Evolutionary conservation across 1,140 invertebrate species (phyloP).

Genomic region (Bemisia tabaci): DNA sequence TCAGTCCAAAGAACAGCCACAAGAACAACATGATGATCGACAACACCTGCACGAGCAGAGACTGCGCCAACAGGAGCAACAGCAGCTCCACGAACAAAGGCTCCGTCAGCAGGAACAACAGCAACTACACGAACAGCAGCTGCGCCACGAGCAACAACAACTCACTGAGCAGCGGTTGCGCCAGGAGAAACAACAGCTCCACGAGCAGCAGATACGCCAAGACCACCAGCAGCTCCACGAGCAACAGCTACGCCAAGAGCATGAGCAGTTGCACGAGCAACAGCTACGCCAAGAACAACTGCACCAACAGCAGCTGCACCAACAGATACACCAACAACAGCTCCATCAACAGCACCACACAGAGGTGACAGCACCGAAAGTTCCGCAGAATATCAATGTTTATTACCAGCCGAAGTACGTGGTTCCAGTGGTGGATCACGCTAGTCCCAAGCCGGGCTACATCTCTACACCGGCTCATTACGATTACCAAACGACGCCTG

Average conservation of each 20-base stretch:
- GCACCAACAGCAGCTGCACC: slow-evolving; percentile 1
- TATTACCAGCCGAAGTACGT: not conserved
- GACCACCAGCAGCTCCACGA: not conserved
- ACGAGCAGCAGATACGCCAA: not conserved
- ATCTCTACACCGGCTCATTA: too few species aligned
- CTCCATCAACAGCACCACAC: slow-evolving; percentile 4
- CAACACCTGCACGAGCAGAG: not conserved
- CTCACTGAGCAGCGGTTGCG: not conserved
- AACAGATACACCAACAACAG: slow-evolving; percentile 5
- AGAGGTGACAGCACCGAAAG: not conserved
- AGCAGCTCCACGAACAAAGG: not conserved
- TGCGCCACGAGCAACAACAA: not conserved
- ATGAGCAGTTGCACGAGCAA: not conserved
- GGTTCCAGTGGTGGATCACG: not conserved
- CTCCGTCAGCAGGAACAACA: not conserved
- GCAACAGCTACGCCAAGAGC: not conserved
- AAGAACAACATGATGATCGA: not conserved
- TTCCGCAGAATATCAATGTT: too few species aligned
- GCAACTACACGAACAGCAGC: slow-evolving; percentile 4
- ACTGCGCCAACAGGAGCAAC: not conserved
- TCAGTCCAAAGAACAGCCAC: not conserved
- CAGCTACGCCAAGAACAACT: not conserved
- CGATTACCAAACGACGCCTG: too few species aligned
- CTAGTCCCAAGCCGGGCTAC: too few species aligned
- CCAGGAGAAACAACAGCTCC: slow-evolving; percentile 1